Evolutionary conservation across 1,140 invertebrate species (phyloP).

Genomic region (Danaus plexippus): DNA sequence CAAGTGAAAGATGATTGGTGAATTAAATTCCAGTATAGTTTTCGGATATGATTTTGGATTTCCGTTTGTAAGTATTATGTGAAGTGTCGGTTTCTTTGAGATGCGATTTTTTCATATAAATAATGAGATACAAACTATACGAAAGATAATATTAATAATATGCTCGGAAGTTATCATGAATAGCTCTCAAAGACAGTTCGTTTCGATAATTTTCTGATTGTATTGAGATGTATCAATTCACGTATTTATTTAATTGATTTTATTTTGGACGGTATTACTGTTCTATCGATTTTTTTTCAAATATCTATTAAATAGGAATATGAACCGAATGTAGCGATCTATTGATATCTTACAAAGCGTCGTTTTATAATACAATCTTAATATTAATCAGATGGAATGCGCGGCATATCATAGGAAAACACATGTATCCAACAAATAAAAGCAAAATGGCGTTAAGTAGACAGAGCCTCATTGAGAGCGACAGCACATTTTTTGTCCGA

Average conservation of each 20-base stretch:
- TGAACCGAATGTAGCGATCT: constrained; percentile 38
- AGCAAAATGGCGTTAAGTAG: constrained; percentile 65
- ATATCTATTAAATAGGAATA: constrained; percentile 8
- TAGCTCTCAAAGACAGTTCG: no score
- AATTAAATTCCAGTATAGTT: constrained; percentile 42
- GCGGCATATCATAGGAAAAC: constrained; percentile 47
- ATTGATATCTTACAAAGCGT: constrained; percentile 60
- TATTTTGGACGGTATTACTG: no score
- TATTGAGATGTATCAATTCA: no score
- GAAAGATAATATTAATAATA: constrained; percentile 6
- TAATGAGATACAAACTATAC: constrained; percentile 7
- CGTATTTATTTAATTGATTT: no score
- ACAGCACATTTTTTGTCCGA: no score
- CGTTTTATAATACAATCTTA: constrained; percentile 52
- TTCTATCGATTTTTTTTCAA: no score
- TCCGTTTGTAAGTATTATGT: constrained; percentile 41
- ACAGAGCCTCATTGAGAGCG: constrained; percentile 25
- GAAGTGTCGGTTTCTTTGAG: constrained; percentile 33
- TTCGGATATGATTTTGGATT: constrained; percentile 55
- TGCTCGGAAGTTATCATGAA: no score
- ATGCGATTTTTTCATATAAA: constrained; percentile 39
- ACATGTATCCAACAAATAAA: constrained; percentile 54
- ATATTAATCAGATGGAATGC: constrained; percentile 60
- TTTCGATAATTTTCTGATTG: no score
- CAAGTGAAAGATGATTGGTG: constrained; percentile 21